These are phyloP conservation scores for Agelas oroides DNA, from an alignment of 37 sponge, comb jelly and placozoan species.

Conservation along the genomic window DNA sequence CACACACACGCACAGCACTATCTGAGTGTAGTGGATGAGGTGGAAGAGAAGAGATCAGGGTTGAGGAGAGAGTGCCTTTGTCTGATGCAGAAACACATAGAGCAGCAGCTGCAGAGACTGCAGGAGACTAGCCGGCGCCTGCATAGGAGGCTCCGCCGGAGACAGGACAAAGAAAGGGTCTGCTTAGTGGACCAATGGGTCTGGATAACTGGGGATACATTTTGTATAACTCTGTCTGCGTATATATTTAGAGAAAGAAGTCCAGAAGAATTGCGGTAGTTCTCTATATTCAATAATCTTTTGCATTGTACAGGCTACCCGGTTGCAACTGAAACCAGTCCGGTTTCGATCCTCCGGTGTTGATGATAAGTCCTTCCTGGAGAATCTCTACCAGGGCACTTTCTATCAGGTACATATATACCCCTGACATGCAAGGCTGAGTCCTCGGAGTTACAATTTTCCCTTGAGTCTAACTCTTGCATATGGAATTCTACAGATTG, in stretches of 20 bases:
- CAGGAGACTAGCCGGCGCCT: background rate
- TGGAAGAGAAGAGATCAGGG: background rate
- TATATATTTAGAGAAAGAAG: no score
- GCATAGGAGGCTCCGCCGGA: constrained; percentile 2
- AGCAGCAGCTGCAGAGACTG: constrained; percentile 1
- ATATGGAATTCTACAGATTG: constrained; percentile 59
- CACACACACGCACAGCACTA: background rate
- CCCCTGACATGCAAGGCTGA: no score
- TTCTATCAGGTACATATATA: constrained; percentile 34
- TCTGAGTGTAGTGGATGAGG: constrained; percentile 2
- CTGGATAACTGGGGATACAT: background rate
- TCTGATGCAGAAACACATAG: constrained; percentile 3
- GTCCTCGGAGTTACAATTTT: no score
- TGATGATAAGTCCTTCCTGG: constrained; percentile 33
- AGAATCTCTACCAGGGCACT: constrained; percentile 5
- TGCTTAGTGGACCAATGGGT: background rate
- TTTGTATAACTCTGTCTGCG: no score
- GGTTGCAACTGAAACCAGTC: constrained; percentile 32
- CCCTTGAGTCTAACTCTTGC: no score
- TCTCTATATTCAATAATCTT: background rate
- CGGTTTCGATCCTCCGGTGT: constrained; percentile 17
- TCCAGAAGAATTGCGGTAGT: no score
- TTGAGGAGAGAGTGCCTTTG: background rate
- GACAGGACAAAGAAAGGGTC: constrained; percentile 20
- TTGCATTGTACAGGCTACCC: background rate